Evolutionary conservation across 1,140 invertebrate genomes (phyloP).

Genomic region (Meloidogyne floridensis): DNA sequence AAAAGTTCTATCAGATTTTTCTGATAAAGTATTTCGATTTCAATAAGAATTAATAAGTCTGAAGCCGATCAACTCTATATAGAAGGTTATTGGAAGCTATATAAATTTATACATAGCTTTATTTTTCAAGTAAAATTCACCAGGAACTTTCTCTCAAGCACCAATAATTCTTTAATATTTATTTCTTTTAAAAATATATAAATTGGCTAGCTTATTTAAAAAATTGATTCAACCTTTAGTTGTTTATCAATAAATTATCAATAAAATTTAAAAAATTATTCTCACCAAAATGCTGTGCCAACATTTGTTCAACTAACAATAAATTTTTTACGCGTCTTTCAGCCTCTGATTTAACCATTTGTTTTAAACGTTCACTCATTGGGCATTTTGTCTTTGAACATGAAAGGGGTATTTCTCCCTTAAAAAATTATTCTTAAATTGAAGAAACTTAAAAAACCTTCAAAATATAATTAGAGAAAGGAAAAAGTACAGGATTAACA

Average conservation of each 20-base stretch:
- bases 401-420: not conserved
- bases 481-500: slow-evolving; percentile 1
- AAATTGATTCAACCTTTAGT: too few relatives aligned
- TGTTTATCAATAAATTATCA: not conserved
- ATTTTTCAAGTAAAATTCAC: too few relatives aligned
- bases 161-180: too few relatives aligned
- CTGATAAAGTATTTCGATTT: too few relatives aligned
- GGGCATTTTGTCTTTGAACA: slow-evolving; percentile 1
- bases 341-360: slow-evolving; percentile 8
- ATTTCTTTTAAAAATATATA: too few relatives aligned
- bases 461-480: not conserved
- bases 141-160: too few relatives aligned
- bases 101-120: too few relatives aligned
- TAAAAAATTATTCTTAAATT: not conserved
- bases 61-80: too few relatives aligned
- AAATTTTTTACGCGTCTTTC: slow-evolving; percentile 17
- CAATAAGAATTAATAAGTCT: too few relatives aligned
- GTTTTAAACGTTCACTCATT: not conserved
- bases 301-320: slow-evolving; percentile 10
- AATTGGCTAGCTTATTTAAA: too few relatives aligned
- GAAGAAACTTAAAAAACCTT: not conserved
- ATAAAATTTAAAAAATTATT: not conserved
- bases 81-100: too few relatives aligned
- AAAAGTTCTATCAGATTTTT: too few relatives aligned
- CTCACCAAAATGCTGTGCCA: slow-evolving; percentile 5